phyloP scores from a whole-genome alignment of 2,113 vertebrate genomes.

The Psettodes erumei region DNA sequence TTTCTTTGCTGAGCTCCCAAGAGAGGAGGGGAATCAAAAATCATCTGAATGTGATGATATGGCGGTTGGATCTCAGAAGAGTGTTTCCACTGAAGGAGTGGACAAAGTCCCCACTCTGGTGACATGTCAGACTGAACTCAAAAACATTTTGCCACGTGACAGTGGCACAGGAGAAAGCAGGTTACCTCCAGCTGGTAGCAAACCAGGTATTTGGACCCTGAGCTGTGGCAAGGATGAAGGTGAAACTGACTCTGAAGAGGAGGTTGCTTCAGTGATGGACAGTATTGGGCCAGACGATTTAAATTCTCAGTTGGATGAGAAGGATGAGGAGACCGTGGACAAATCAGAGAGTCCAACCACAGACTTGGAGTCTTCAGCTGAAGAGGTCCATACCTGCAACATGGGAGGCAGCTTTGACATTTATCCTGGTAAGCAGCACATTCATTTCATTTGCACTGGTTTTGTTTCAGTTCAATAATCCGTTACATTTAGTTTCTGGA shows the following conservation, averaged over 20 bases:
- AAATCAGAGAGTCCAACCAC: neutral
- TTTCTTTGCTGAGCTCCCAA: neutral
- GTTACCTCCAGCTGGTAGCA: neutral
- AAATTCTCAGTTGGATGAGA: slow-evolving; percentile 25
- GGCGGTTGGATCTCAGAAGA: neutral
- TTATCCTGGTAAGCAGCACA: slow-evolving; percentile 45
- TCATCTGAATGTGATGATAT: slow-evolving; percentile 5
- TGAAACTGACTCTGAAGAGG: slow-evolving; percentile 23
- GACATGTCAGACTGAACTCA: neutral
- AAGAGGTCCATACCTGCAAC: neutral
- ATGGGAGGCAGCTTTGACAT: slow-evolving; percentile 1
- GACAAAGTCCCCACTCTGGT: neutral
- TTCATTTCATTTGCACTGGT: neutral
- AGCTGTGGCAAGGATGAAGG: neutral
- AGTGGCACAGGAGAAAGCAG: slow-evolving; percentile 11
- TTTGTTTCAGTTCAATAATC: neutral
- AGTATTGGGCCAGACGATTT: neutral
- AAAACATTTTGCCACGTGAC: slow-evolving; percentile 9
- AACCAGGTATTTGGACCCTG: neutral
- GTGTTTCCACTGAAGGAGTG: neutral
- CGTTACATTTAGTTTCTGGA: neutral
- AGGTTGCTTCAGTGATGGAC: neutral
- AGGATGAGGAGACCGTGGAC: neutral
- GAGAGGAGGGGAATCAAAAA: neutral
- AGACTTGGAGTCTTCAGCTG: neutral